Evolutionary conservation across 2,888 invertebrate genomes (phyloP).

Genomic region (Cryptocheilus praepositus): DNA sequence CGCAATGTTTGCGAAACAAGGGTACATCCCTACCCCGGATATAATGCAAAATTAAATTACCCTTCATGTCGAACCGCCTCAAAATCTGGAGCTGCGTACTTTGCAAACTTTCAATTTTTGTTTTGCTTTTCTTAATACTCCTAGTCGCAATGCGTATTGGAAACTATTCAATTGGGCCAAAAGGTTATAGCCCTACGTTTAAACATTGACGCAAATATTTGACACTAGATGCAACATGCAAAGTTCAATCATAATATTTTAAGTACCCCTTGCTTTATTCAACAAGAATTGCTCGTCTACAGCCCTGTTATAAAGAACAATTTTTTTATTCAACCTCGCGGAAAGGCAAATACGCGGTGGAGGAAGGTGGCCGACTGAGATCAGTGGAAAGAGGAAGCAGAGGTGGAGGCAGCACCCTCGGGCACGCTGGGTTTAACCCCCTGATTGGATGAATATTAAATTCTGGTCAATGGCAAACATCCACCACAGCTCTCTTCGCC

Average conservation of each 20-base stretch:
- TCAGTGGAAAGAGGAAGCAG: conserved; percentile 27
- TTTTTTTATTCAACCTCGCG: conserved; percentile 55
- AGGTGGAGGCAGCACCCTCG: conserved; percentile 52
- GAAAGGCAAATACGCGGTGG: conserved; percentile 55
- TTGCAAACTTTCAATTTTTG: conserved; percentile 36
- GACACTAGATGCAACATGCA: too few relatives aligned
- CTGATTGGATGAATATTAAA: conserved; percentile 74
- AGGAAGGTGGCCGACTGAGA: conserved; percentile 38
- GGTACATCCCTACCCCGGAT: conserved; percentile 54
- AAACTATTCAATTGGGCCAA: too few relatives aligned
- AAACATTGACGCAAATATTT: too few relatives aligned
- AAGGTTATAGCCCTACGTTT: too few relatives aligned
- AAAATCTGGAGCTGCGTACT: conserved; percentile 45
- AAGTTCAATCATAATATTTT: too few relatives aligned
- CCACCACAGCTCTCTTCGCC: conserved; percentile 36
- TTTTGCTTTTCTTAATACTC: background rate
- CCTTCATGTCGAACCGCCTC: conserved; percentile 46
- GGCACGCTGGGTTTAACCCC: conserved; percentile 53
- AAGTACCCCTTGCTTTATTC: too few relatives aligned
- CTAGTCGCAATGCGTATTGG: too few relatives aligned
- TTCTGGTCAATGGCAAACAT: conserved; percentile 72
- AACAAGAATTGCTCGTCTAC: too few relatives aligned
- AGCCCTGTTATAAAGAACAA: conserved; percentile 33
- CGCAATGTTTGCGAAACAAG: conserved; percentile 67
- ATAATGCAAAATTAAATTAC: conserved; percentile 69